These are phyloP conservation scores for Xyrichtys novacula DNA, from an alignment of 2,797 vertebrate genomes.

Conservation along the genomic window DNA sequence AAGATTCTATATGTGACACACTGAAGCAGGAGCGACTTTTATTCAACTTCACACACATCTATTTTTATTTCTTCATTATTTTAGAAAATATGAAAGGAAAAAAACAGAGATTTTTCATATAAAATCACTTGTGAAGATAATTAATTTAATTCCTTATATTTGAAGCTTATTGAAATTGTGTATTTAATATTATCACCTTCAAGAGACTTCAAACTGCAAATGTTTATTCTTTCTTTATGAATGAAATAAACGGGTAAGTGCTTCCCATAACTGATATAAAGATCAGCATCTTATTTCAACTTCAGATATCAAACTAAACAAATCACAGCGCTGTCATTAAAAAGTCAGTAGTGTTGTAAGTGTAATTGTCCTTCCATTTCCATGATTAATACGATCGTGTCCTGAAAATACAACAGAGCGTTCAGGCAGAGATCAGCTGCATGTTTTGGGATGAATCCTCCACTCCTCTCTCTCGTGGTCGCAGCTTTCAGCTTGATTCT, in stretches of 20 bases:
- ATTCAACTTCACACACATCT: not conserved
- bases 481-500: conserved; percentile 34
- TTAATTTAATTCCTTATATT: not conserved
- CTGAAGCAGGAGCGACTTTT: not conserved
- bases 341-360: not conserved
- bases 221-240: not conserved
- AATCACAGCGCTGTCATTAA: not conserved
- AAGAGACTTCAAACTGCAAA: not conserved
- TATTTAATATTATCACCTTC: not conserved
- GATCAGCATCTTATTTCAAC: not conserved
- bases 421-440: not conserved
- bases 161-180: not conserved
- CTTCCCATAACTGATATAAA: not conserved
- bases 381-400: not conserved
- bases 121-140: not conserved
- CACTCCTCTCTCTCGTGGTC: not conserved
- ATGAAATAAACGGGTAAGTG: not conserved
- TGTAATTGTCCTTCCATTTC: not conserved
- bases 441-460: not conserved
- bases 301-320: not conserved
- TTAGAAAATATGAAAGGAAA: not conserved
- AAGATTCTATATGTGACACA: conserved; percentile 4
- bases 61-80: not conserved
- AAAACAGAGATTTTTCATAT: not conserved
- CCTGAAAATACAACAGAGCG: not conserved